A percentile compares a stretch with the other conserved stretches of the same genome.
Evolutionary conservation across 35 echinoderm and acorn worm genomes (phyloP).

Genomic region (Acanthaster planci): DNA sequence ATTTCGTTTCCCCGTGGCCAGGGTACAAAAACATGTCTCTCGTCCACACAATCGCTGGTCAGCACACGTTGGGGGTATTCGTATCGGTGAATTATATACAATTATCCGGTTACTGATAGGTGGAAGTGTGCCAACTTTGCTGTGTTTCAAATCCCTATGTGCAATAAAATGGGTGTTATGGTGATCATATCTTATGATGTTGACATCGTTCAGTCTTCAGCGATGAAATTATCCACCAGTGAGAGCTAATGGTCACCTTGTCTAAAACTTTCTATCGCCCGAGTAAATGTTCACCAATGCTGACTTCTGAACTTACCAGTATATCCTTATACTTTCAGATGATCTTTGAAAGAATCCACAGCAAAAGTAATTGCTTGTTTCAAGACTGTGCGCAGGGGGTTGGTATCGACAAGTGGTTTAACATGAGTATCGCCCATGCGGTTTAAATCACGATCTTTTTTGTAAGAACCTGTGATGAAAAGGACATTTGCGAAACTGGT

Average conservation of each 20-base stretch:
- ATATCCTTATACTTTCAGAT: too few species aligned
- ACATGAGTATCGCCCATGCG: too few species aligned
- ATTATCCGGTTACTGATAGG: slow-evolving; percentile 5
- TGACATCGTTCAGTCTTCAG: neutral
- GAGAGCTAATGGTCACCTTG: neutral
- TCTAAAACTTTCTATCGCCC: neutral
- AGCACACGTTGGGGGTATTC: neutral
- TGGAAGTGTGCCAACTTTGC: neutral
- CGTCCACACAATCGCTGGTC: neutral
- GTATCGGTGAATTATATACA: neutral
- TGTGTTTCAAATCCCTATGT: neutral
- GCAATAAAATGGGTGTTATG: neutral
- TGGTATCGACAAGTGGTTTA: too few species aligned
- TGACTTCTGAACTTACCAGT: too few species aligned
- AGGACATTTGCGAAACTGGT: too few species aligned
- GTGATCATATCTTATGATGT: neutral
- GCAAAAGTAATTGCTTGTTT: too few species aligned
- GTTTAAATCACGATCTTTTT: too few species aligned
- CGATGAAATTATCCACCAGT: neutral
- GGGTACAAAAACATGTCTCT: neutral
- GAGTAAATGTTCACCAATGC: neutral
- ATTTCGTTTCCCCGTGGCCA: neutral
- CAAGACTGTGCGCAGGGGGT: too few species aligned
- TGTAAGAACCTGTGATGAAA: too few species aligned
- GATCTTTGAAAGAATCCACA: too few species aligned